These are phyloP conservation scores for Bambusicola thoracicus DNA, from an alignment of 2,113 vertebrate species.

Conservation along the genomic window DNA sequence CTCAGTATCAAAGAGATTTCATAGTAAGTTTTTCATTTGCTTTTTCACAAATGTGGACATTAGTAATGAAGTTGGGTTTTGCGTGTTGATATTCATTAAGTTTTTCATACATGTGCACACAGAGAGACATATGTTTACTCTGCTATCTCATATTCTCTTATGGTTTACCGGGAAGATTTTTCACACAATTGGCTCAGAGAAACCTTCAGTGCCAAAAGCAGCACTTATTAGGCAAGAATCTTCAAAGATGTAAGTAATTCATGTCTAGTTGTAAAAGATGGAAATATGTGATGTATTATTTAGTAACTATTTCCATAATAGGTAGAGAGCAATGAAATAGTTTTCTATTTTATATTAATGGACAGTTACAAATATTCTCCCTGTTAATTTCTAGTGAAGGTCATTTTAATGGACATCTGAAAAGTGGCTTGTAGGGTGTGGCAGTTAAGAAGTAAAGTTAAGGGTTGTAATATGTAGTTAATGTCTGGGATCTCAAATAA, in stretches of 20 bases:
- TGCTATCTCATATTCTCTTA: not conserved
- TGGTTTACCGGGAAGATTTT: not conserved
- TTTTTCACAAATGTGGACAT: not conserved
- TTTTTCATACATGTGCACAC: not conserved
- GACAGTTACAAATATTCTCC: not conserved
- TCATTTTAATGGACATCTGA: not conserved
- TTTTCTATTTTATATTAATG: not conserved
- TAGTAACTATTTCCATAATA: not conserved
- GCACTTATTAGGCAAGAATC: not conserved
- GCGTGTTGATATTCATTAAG: conserved; percentile 21
- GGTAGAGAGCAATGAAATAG: not conserved
- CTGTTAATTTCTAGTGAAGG: not conserved
- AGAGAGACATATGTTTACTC: not conserved
- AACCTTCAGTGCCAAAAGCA: not conserved
- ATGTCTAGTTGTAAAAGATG: not conserved
- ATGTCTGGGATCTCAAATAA: not conserved
- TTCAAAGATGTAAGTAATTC: not conserved
- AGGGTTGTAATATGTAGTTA: not conserved
- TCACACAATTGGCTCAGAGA: not conserved
- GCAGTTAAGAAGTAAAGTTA: not conserved
- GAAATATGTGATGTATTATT: not conserved
- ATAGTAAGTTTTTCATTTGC: not conserved
- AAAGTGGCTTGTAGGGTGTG: not conserved
- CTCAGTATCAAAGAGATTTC: not conserved
- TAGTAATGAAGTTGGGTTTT: not conserved